phyloP scores from a whole-genome alignment of 2,113 vertebrate genomes.

The Colinus virginianus region DNA sequence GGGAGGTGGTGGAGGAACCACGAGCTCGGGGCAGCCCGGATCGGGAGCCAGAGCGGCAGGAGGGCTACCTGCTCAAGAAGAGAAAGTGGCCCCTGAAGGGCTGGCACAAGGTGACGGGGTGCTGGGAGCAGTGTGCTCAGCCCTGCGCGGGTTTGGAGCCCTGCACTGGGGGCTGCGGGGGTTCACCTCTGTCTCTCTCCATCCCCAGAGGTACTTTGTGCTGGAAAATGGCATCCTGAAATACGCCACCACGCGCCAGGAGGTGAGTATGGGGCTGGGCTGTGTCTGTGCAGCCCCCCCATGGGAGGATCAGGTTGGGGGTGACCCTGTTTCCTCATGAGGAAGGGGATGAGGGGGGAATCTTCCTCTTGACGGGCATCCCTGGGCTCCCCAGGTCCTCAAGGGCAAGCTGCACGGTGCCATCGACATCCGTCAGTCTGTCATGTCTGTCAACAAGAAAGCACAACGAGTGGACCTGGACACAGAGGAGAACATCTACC shows the following conservation, averaged over 20 bases:
- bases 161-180: fast-evolving
- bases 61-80: conserved; percentile 93
- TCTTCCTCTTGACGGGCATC: not conserved
- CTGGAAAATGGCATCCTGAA: conserved; percentile 89
- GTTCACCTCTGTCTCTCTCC: not conserved
- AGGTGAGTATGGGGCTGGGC: conserved; percentile 80
- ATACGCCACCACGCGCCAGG: conserved; percentile 88
- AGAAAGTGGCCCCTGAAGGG: conserved; percentile 96
- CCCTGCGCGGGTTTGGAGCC: fast-evolving
- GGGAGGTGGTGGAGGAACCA: conserved; percentile 90
- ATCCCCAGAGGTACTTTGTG: conserved; percentile 87
- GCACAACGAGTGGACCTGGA: conserved; percentile 92
- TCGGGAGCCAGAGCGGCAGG: conserved; percentile 81
- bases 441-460: conserved; percentile 95
- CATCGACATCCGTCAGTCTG: conserved; percentile 88
- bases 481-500: conserved; percentile 91
- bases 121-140: fast-evolving
- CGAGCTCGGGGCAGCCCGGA: conserved; percentile 38
- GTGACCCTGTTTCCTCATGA: not conserved
- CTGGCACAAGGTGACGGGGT: conserved; percentile 89
- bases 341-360: not conserved
- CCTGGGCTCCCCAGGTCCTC: conserved; percentile 74
- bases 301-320: fast-evolving
- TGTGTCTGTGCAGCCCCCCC: fast-evolving
- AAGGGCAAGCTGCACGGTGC: conserved; percentile 91